phyloP scores from a whole-genome alignment of 2,797 vertebrate genomes.

The Coendou prehensilis region DNA sequence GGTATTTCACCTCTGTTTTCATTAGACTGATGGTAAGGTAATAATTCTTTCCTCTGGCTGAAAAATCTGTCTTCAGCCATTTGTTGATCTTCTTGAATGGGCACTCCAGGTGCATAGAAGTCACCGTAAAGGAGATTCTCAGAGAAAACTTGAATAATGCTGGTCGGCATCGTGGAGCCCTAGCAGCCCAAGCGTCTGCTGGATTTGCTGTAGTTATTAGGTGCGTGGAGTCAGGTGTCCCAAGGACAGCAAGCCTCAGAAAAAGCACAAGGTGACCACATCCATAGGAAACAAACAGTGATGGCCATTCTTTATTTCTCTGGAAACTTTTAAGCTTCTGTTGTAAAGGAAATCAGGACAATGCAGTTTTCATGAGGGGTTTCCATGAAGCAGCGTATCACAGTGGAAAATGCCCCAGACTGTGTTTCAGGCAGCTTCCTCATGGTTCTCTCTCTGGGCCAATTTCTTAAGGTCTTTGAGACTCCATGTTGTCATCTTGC shows the following conservation, averaged over 20 bases:
- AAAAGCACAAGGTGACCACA: not conserved
- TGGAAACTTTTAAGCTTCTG: not conserved
- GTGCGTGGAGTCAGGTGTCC: not conserved
- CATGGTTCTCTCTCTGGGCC: not conserved
- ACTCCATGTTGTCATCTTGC: conserved; percentile 18
- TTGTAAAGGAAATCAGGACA: not conserved
- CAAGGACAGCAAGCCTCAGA: not conserved
- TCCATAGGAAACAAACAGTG: not conserved
- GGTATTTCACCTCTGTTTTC: conserved; percentile 83
- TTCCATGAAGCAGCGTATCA: not conserved
- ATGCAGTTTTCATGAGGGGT: not conserved
- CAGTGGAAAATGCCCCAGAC: not conserved
- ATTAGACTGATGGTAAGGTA: conserved; percentile 83
- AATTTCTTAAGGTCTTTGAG: not conserved
- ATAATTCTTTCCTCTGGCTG: conserved; percentile 83
- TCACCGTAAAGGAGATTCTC: conserved; percentile 71
- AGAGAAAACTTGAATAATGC: conserved; percentile 80
- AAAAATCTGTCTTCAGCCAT: conserved; percentile 75
- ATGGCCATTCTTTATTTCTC: not conserved
- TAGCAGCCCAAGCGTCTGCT: not conserved
- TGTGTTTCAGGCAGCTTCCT: not conserved
- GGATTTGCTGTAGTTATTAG: conserved; percentile 9
- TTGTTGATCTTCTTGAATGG: conserved; percentile 74
- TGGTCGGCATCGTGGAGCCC: not conserved
- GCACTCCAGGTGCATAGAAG: conserved; percentile 72